Evolutionary conservation across 2,888 invertebrate genomes (phyloP).

Genomic region (Agonopterix heracliana): DNA sequence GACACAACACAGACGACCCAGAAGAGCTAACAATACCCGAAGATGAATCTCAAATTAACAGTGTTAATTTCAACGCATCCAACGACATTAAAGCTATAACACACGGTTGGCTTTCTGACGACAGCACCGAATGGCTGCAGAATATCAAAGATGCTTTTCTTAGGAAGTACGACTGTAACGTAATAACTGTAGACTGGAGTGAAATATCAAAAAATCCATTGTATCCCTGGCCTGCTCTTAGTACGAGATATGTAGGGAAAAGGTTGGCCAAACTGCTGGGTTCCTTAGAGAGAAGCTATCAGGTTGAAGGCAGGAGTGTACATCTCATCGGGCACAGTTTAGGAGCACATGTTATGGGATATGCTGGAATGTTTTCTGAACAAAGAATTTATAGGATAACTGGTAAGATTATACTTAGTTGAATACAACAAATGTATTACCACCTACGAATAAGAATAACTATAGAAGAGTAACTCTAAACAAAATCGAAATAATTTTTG

Average conservation of each 20-base stretch:
- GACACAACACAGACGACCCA: slow-evolving; percentile 32
- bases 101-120: slow-evolving; percentile 72
- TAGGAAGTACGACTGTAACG: slow-evolving; percentile 57
- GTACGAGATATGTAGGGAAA: slow-evolving; percentile 62
- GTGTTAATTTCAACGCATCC: slow-evolving; percentile 49
- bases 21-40: slow-evolving; percentile 40
- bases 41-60: slow-evolving; percentile 28
- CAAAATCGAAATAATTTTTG: too few species aligned
- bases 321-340: slow-evolving; percentile 75
- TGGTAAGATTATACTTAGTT: slow-evolving; percentile 43
- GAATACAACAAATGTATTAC: not conserved
- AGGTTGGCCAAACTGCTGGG: slow-evolving; percentile 43
- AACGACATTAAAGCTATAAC: slow-evolving; percentile 67
- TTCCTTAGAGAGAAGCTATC: slow-evolving; percentile 30
- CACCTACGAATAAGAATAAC: too few species aligned
- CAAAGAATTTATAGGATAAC: slow-evolving; percentile 74
- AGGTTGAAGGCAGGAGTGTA: slow-evolving; percentile 29
- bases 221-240: slow-evolving; percentile 58
- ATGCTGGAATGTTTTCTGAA: slow-evolving; percentile 66
- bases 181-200: slow-evolving; percentile 69
- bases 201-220: slow-evolving; percentile 48
- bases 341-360: slow-evolving; percentile 78
- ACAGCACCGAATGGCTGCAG: slow-evolving; percentile 48
- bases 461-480: too few species aligned
- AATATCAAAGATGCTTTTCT: slow-evolving; percentile 61